These are phyloP conservation scores for Tineola bisselliella DNA, from an alignment of 2,888 invertebrate species.

Conservation along the genomic window DNA sequence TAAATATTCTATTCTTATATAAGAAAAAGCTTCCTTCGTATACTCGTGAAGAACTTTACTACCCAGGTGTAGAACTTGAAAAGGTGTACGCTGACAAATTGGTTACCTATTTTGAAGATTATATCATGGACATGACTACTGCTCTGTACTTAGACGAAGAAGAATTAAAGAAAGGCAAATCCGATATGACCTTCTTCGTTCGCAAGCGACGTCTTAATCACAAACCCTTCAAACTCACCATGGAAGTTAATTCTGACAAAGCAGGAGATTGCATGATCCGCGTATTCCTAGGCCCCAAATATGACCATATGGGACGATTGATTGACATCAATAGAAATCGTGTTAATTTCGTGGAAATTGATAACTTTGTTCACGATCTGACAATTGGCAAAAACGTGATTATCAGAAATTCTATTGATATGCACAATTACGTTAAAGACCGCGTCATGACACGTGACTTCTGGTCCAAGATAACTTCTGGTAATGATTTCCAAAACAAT, in stretches of 20 bases:
- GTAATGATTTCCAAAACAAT: slow-evolving; percentile 45
- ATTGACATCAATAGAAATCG: slow-evolving; percentile 69
- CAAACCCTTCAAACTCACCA: slow-evolving; percentile 68
- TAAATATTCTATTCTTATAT: slow-evolving; percentile 66
- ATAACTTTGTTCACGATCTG: slow-evolving; percentile 70
- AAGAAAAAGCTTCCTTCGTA: slow-evolving; percentile 70
- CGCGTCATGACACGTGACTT: slow-evolving; percentile 72
- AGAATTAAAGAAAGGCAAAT: slow-evolving; percentile 53
- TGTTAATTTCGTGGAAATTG: slow-evolving; percentile 72
- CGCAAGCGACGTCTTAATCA: slow-evolving; percentile 73
- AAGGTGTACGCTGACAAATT: slow-evolving; percentile 72
- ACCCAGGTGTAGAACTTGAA: slow-evolving; percentile 72
- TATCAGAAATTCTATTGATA: slow-evolving; percentile 71
- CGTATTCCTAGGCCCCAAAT: slow-evolving; percentile 76
- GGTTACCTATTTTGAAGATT: slow-evolving; percentile 75
- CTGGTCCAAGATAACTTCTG: slow-evolving; percentile 70
- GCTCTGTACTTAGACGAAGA: slow-evolving; percentile 57
- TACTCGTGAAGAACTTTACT: slow-evolving; percentile 68
- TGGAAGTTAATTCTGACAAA: slow-evolving; percentile 68
- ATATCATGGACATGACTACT: slow-evolving; percentile 72
- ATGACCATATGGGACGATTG: slow-evolving; percentile 64
- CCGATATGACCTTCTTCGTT: slow-evolving; percentile 60
- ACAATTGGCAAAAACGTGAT: slow-evolving; percentile 73
- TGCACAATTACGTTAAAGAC: slow-evolving; percentile 73
- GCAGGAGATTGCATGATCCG: slow-evolving; percentile 70